These are phyloP conservation scores for Leptoteleia sp. DNA, from an alignment of 1,140 invertebrate species.

Conservation along the genomic window DNA sequence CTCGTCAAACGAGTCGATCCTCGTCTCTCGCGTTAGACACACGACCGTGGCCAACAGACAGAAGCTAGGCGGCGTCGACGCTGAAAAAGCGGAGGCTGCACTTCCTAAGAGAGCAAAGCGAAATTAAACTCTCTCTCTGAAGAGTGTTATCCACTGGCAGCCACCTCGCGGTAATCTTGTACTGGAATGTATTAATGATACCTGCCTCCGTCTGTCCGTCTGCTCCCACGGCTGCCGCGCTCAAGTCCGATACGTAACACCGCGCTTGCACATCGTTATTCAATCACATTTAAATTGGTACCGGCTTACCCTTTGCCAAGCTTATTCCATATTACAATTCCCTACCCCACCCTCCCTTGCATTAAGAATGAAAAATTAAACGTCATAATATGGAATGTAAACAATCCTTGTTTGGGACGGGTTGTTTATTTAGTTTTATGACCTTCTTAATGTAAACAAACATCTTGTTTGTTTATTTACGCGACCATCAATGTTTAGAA, in stretches of 20 bases:
- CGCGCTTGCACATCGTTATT: slow-evolving; percentile 39
- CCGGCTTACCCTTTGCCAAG: slow-evolving; percentile 15
- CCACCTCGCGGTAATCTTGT: slow-evolving; percentile 42
- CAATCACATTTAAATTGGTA: slow-evolving; percentile 45
- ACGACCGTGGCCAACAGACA: slow-evolving; percentile 19
- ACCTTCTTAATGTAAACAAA: too few relatives aligned
- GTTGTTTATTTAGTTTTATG: too few relatives aligned
- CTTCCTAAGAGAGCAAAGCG: slow-evolving; percentile 39
- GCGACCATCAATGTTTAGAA: too few relatives aligned
- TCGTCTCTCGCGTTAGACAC: slow-evolving; percentile 11
- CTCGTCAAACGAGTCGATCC: slow-evolving; percentile 35
- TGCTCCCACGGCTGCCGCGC: slow-evolving; percentile 12
- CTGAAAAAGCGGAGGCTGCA: slow-evolving; percentile 41
- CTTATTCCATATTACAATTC: slow-evolving; percentile 9
- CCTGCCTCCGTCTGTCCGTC: slow-evolving; percentile 30
- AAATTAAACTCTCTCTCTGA: slow-evolving; percentile 47
- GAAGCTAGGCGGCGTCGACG: slow-evolving; percentile 32
- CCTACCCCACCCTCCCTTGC: not conserved
- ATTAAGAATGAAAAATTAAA: too few relatives aligned
- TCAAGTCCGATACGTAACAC: slow-evolving; percentile 18
- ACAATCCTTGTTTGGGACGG: too few relatives aligned
- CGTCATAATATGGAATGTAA: too few relatives aligned
- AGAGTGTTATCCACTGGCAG: slow-evolving; percentile 24
- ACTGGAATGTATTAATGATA: slow-evolving; percentile 50
- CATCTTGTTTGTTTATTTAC: too few relatives aligned